Evolutionary conservation across 2,888 invertebrate genomes (phyloP).

Genomic region (Julus scandinavius): DNA sequence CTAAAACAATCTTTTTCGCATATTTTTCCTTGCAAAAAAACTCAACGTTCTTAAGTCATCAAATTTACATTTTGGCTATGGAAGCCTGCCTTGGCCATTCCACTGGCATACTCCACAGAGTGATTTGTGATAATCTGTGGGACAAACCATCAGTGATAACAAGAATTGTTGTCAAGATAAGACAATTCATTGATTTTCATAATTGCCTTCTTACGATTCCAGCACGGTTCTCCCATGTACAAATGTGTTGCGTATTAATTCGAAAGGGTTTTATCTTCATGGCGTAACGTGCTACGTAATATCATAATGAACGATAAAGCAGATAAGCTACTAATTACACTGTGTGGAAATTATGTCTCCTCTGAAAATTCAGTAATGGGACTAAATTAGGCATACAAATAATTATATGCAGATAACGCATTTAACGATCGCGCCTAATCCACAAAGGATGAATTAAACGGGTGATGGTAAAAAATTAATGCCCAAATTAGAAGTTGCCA

Average conservation of each 20-base stretch:
- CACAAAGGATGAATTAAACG: conserved; percentile 17
- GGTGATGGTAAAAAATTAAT: background rate
- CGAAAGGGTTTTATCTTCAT: conserved; percentile 16
- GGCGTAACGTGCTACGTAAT: background rate
- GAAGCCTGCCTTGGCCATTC: background rate
- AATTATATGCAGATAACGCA: conserved; percentile 22
- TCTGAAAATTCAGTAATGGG: conserved; percentile 5
- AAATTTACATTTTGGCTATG: background rate
- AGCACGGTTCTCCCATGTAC: background rate
- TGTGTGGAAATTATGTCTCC: conserved; percentile 17
- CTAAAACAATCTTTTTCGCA: background rate
- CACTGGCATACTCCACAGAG: background rate
- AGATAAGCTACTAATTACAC: conserved; percentile 22
- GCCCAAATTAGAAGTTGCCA: background rate
- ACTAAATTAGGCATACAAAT: conserved; percentile 29
- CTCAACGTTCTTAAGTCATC: background rate
- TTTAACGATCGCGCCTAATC: conserved; percentile 14
- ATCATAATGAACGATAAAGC: conserved; percentile 20
- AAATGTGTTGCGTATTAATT: background rate
- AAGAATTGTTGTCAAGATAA: conserved; percentile 28
- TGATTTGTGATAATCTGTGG: background rate
- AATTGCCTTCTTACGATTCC: conserved; percentile 21
- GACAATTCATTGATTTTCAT: conserved; percentile 15
- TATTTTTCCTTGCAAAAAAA: background rate
- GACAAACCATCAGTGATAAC: conserved; percentile 1